Evolutionary conservation across 2,797 vertebrate genomes (phyloP).

Genomic region (Enteromius viviparus): DNA sequence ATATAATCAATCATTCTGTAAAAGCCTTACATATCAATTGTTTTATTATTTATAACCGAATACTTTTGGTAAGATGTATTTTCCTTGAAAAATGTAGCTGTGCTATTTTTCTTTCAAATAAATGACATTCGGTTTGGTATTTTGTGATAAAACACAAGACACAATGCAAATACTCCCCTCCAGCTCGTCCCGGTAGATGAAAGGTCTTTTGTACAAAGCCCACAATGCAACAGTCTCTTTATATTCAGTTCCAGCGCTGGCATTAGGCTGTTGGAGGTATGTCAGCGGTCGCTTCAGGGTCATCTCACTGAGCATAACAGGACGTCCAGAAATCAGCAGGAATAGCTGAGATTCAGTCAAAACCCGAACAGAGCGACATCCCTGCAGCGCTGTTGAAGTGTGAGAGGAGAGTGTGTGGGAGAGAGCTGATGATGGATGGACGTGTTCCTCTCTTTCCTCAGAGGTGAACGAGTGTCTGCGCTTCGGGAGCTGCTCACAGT

Average conservation of each 20-base stretch:
- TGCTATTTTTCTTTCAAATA: neutral
- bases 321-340: constrained; percentile 24
- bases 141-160: neutral
- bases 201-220: neutral
- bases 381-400: constrained; percentile 24
- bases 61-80: neutral
- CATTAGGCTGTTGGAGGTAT: constrained; percentile 7
- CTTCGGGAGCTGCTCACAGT: constrained; percentile 85
- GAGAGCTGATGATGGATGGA: neutral
- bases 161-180: neutral
- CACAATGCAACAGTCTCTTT: constrained; percentile 24
- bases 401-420: neutral
- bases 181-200: neutral
- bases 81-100: neutral
- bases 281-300: constrained; percentile 39
- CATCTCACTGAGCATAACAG: constrained; percentile 8
- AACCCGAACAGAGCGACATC: constrained; percentile 25
- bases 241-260: neutral
- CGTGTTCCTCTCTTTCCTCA: constrained; percentile 55
- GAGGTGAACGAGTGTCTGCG: constrained; percentile 86
- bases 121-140: neutral
- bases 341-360: constrained; percentile 3
- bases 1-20: neutral
- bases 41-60: neutral
- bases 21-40: neutral